Percentiles rank a stretch among this genome's conserved stretches.
Conservation (phyloP, 2,113 vertebrate species). For the Etia nguti region DNA sequence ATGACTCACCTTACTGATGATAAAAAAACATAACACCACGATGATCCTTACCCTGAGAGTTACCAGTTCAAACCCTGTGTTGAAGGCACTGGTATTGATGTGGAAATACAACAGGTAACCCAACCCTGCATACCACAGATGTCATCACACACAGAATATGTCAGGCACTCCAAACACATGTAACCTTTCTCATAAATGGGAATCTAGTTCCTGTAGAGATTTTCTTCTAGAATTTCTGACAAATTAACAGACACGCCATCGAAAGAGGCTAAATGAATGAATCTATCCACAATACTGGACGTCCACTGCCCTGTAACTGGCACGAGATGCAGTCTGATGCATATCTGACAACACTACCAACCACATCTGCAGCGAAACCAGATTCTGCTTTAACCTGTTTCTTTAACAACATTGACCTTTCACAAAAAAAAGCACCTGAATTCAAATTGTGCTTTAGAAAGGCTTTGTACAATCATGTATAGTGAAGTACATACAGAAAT, state of each 20-base stretch:
- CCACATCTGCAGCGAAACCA: background rate
- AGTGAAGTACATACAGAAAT: background rate
- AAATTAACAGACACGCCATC: background rate
- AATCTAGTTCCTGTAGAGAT: background rate
- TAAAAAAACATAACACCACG: background rate
- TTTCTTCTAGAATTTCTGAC: background rate
- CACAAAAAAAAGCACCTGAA: background rate
- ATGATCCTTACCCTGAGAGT: background rate
- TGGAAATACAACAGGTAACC: conserved; percentile 9
- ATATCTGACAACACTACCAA: background rate
- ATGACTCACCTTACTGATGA: background rate
- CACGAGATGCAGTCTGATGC: background rate
- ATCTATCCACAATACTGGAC: background rate
- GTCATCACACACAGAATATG: background rate
- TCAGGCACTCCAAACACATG: background rate
- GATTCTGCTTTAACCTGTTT: background rate
- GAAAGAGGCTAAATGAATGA: background rate
- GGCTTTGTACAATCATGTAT: background rate
- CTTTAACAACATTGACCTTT: background rate
- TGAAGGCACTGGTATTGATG: background rate
- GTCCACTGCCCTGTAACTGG: background rate
- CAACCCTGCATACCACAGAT: background rate
- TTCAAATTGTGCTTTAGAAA: background rate
- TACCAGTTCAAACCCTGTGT: background rate
- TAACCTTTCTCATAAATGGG: background rate